phyloP scores from a whole-genome alignment of 2,888 invertebrate species.

The Leucophenga maculata region DNA sequence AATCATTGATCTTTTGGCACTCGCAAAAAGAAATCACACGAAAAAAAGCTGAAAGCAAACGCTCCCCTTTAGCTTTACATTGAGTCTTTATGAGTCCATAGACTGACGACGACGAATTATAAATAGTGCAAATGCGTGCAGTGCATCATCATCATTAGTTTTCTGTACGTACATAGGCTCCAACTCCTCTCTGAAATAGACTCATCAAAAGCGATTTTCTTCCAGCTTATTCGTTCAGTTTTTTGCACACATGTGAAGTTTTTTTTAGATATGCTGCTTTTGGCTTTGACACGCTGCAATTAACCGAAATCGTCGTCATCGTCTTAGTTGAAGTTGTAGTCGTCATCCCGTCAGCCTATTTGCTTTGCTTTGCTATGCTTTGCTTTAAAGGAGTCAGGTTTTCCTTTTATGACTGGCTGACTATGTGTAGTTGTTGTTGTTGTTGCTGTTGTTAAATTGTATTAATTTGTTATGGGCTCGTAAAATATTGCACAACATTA shows the following conservation, averaged over 20 bases:
- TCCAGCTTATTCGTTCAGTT: constrained; percentile 6
- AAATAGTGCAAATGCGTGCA: constrained; percentile 65
- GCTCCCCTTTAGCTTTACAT: constrained; percentile 23
- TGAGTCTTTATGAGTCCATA: constrained; percentile 21
- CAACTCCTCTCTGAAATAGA: constrained; percentile 25
- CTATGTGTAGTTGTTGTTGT: constrained; percentile 29
- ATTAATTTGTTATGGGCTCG: constrained; percentile 52
- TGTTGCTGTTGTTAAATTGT: constrained; percentile 53
- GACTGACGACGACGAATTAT: constrained; percentile 51
- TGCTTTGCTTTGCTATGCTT: too few species aligned
- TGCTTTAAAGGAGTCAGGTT: too few species aligned
- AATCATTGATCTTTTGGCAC: constrained; percentile 69
- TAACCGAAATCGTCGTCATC: constrained; percentile 42
- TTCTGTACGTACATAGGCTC: constrained; percentile 36
- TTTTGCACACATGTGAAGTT: not conserved
- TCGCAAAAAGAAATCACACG: constrained; percentile 42
- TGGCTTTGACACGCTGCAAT: constrained; percentile 26
- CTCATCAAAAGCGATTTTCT: constrained; percentile 21
- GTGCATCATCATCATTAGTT: constrained; percentile 68
- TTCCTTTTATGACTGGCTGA: constrained; percentile 27
- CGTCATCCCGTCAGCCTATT: not conserved
- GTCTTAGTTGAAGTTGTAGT: constrained; percentile 23
- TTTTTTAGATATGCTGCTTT: not conserved
- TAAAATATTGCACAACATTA: constrained; percentile 24
- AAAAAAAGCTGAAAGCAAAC: constrained; percentile 7